A percentile compares a stretch with the other conserved stretches of the same genome.
These are phyloP conservation scores for Andinoacara biseriatus DNA, from an alignment of 2,113 vertebrate genomes.

Conservation along the genomic window DNA sequence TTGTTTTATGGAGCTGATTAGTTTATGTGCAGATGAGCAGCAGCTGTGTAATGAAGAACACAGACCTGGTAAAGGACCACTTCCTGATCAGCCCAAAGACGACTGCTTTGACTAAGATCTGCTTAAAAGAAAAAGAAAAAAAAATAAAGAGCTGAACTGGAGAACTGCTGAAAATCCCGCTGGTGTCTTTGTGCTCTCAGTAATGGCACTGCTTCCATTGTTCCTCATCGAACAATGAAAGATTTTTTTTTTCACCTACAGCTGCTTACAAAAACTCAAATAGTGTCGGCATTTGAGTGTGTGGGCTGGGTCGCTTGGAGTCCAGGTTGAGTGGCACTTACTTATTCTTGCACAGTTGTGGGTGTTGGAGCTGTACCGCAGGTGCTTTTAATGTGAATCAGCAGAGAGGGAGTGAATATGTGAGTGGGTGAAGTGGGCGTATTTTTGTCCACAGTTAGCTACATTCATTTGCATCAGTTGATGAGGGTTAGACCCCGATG, in stretches of 20 bases:
- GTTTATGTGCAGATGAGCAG: neutral
- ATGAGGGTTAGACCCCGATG: neutral
- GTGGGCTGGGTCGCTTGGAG: slow-evolving; percentile 56
- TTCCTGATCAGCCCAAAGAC: neutral
- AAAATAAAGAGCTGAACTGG: neutral
- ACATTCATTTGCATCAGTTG: slow-evolving; percentile 23
- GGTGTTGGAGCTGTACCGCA: slow-evolving; percentile 63
- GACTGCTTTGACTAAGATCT: neutral
- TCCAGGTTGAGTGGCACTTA: slow-evolving; percentile 69
- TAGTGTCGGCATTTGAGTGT: slow-evolving; percentile 44
- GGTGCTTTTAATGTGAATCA: slow-evolving; percentile 64
- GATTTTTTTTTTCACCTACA: slow-evolving; percentile 12
- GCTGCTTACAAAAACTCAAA: slow-evolving; percentile 50
- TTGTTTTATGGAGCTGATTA: neutral
- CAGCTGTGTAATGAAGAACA: slow-evolving; percentile 4
- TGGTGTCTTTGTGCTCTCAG: neutral
- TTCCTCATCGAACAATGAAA: slow-evolving; percentile 28
- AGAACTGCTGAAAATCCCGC: neutral
- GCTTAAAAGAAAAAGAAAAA: neutral
- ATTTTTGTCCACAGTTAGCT: slow-evolving; percentile 33
- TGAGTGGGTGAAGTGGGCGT: slow-evolving; percentile 55
- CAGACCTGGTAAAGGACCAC: neutral
- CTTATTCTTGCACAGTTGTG: slow-evolving; percentile 57
- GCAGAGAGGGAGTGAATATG: slow-evolving; percentile 25
- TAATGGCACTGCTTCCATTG: slow-evolving; percentile 17